Conservation (phyloP, 1,140 invertebrate species). For the Orchesella cincta region DNA sequence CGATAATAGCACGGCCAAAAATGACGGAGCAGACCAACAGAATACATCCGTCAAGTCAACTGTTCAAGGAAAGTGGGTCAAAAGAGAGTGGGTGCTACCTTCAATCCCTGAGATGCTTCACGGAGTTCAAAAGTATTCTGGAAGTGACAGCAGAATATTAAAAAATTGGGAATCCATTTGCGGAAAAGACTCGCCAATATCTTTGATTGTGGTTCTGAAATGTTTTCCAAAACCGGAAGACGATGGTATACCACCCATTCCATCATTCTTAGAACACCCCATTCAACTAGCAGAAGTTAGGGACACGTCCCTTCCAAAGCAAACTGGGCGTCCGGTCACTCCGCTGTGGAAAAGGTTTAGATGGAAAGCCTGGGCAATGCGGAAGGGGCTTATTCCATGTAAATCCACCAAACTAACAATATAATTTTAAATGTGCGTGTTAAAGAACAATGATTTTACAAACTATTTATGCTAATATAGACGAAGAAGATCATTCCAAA, state of each 20-base stretch:
- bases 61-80: too few species aligned
- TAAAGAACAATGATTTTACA: background rate
- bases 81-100: background rate
- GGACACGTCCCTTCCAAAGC: background rate
- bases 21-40: too few species aligned
- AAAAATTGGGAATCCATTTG: conserved; percentile 14
- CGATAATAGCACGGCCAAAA: background rate
- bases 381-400: conserved; percentile 31
- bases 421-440: background rate
- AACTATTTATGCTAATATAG: too few species aligned
- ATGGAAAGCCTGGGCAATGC: conserved; percentile 38
- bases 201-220: background rate
- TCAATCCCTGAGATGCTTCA: background rate
- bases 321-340: conserved; percentile 15
- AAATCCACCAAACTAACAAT: background rate
- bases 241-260: background rate
- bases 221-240: background rate
- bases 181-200: background rate
- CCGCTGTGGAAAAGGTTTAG: conserved; percentile 37
- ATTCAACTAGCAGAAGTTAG: conserved; percentile 14
- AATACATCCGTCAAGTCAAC: too few species aligned
- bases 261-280: conserved; percentile 26
- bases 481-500: background rate
- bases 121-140: conserved; percentile 11
- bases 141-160: background rate